Percentiles rank a stretch among this genome's conserved stretches.
Evolutionary conservation across 1,140 invertebrate genomes (phyloP).

Genomic region (Neodiprion virginianus): DNA sequence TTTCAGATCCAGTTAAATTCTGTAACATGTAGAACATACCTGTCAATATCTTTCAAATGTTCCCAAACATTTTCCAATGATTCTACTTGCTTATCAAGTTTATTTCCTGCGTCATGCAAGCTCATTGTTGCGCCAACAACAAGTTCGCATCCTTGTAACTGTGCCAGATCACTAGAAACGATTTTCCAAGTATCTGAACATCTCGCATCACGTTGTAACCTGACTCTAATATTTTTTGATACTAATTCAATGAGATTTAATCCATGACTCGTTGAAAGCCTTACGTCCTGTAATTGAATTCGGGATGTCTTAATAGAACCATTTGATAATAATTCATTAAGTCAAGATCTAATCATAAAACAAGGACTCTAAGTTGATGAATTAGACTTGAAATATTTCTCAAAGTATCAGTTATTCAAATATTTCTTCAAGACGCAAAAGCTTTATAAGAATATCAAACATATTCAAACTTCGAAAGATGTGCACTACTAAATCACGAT

Average conservation of each 20-base stretch:
- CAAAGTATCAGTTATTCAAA: conserved; percentile 23
- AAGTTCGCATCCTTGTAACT: conserved; percentile 30
- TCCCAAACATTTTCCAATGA: conserved; percentile 42
- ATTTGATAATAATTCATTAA: conserved; percentile 35
- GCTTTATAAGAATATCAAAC: too few species aligned
- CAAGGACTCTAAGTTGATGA: conserved; percentile 21
- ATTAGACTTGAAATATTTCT: too few species aligned
- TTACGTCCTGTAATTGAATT: not conserved
- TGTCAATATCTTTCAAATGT: conserved; percentile 29
- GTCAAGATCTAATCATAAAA: conserved; percentile 14
- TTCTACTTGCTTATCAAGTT: conserved; percentile 41
- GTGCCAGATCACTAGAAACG: conserved; percentile 48
- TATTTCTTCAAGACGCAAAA: not conserved
- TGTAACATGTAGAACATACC: not conserved
- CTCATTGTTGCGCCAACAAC: conserved; percentile 35
- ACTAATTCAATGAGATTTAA: conserved; percentile 39
- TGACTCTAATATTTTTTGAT: conserved; percentile 33
- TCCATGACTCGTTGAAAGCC: not conserved
- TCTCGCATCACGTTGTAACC: conserved; percentile 29
- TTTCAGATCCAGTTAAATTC: not conserved
- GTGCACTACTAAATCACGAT: too few species aligned
- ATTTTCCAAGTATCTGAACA: conserved; percentile 44
- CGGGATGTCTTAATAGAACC: conserved; percentile 8
- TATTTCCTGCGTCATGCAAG: conserved; percentile 36
- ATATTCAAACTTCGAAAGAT: too few species aligned